Evolutionary conservation across 2,888 invertebrate species (phyloP), one percentile per base, ranked within the genome.

Genomic region (Mesoligia furuncula): DNA sequence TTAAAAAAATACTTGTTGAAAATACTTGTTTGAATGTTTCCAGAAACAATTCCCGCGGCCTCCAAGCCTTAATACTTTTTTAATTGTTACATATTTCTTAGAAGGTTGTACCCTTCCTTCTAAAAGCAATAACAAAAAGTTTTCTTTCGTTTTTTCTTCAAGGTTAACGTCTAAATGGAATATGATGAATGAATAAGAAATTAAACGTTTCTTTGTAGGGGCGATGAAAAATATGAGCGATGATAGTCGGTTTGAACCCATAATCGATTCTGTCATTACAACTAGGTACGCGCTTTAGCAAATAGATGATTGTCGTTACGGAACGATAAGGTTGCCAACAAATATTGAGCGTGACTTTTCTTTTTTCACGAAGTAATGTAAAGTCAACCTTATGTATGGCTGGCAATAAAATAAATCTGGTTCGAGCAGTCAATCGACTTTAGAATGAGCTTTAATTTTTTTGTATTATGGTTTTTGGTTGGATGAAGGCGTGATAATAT

Each of bases 231-330:
- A 73, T 79, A 78, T 85, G 79, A 71, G 72, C 67, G 83, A 83
- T 83, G 83, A 85, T 77, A 66, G 76, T 68, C 59, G 73, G 54
- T 79, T 78, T 66, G 77, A 77, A 39, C 73, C 65, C 64, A 42
- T 85, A 85, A 87, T 87, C 85, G 87, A 85, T 83, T 77, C 54
- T 73, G 75, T 75, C 83, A 70, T 87, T 81, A 87, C 64, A 75
- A 68, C 75, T 73, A 70, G 68, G 73, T 74, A 77, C 73, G 39
- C 65, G 65, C 73, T 68, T 15, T 20, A 51, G 84, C 48, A 64
- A 78, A 82, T 82, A 82, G 70, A 85, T 78, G 75, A 75, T 51
- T 72, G 66, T 66, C 75, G 64, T 84, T 79, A 85, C 59, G 54
- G 20, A 24, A 36, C 54, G 76, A 74, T 79, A 73, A 70, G 66